Evolutionary conservation across 2,113 vertebrate species (phyloP).

Genomic region (Hippocampus abdominalis): DNA sequence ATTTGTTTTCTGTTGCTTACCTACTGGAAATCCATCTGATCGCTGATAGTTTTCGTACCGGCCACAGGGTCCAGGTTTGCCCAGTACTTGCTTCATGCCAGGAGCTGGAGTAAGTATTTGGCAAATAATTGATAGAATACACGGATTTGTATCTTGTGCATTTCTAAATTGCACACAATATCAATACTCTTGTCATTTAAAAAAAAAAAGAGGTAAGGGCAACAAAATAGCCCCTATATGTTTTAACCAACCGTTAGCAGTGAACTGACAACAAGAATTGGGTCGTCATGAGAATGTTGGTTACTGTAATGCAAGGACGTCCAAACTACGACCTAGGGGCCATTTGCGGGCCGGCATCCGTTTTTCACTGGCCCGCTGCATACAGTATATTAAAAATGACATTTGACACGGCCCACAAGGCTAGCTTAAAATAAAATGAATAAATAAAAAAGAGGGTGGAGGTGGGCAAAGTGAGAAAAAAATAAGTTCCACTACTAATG

Average conservation of each 20-base stretch:
- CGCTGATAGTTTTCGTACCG: conserved; percentile 77
- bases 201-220: not conserved
- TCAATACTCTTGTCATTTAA: conserved; percentile 14
- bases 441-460: too few species aligned
- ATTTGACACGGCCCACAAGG: too few species aligned
- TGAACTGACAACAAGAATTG: not conserved
- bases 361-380: too few species aligned
- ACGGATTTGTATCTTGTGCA: conserved; percentile 49
- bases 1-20: conserved; percentile 66
- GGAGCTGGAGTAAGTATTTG: conserved; percentile 71
- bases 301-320: not conserved
- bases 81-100: conserved; percentile 76
- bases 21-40: conserved; percentile 75
- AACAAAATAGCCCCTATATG: not conserved
- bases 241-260: not conserved
- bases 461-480: too few species aligned
- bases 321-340: too few species aligned
- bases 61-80: conserved; percentile 74
- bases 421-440: too few species aligned
- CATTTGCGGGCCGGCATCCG: too few species aligned
- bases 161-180: conserved; percentile 69
- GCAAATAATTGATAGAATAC: conserved; percentile 40
- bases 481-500: too few species aligned
- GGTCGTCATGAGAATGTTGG: not conserved
- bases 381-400: too few species aligned